A percentile compares a stretch with the other conserved stretches of the same genome.
Conservation (phyloP, 2,888 invertebrate species). For the Morpho helenor region DNA sequence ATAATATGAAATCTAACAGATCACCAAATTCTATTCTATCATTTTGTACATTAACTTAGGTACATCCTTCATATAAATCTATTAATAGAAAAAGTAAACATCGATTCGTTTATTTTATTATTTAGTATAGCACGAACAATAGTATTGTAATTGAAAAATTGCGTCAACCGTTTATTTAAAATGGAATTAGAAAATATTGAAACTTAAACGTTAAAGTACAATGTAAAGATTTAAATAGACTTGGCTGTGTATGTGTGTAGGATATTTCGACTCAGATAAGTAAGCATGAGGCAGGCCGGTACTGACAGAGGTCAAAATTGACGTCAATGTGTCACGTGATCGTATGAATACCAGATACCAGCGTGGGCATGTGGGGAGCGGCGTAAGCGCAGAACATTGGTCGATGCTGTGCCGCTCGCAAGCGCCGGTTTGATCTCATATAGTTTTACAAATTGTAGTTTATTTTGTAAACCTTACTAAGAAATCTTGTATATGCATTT, state of each 20-base stretch:
- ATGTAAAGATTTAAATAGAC: slow-evolving; percentile 15
- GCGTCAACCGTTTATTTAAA: too few relatives aligned
- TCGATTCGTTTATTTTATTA: too few relatives aligned
- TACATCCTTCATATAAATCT: too few relatives aligned
- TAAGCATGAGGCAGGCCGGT: slow-evolving; percentile 59
- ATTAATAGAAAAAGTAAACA: too few relatives aligned
- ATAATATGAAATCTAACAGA: too few relatives aligned
- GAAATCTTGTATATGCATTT: too few relatives aligned
- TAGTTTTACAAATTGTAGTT: neutral
- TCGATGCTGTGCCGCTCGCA: slow-evolving; percentile 14
- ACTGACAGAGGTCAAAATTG: slow-evolving; percentile 83
- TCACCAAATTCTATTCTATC: too few relatives aligned
- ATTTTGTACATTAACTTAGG: too few relatives aligned
- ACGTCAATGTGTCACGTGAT: slow-evolving; percentile 85
- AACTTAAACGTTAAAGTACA: neutral
- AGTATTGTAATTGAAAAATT: too few relatives aligned
- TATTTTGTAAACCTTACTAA: too few relatives aligned
- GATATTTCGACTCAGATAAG: slow-evolving; percentile 70
- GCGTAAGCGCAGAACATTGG: slow-evolving; percentile 11
- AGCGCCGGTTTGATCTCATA: neutral
- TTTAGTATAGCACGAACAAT: too few relatives aligned
- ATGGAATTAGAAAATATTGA: too few relatives aligned
- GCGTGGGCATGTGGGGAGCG: slow-evolving; percentile 15
- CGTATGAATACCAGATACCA: slow-evolving; percentile 42
- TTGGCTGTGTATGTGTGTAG: slow-evolving; percentile 36